Evolutionary conservation across 2,888 invertebrate species (phyloP).

Genomic region (Norana najaformis): DNA sequence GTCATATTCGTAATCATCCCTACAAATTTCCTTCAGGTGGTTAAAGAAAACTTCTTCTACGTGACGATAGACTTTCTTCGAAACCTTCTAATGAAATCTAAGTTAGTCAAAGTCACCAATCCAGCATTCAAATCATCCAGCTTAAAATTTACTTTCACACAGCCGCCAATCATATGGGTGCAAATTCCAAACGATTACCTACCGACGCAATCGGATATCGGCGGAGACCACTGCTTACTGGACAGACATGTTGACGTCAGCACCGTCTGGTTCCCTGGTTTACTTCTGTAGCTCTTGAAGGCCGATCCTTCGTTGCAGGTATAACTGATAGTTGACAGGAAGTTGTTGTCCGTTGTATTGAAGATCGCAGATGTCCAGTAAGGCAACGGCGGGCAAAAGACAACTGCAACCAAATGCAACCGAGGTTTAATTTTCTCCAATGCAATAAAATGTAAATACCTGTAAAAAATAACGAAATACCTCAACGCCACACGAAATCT

Average conservation of each 20-base stretch:
- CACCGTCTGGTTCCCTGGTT: conserved; percentile 33
- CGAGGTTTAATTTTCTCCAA: not conserved
- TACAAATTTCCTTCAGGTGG: too few species aligned
- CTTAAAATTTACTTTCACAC: not conserved
- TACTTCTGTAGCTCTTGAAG: conserved; percentile 35
- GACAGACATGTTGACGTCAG: conserved; percentile 35
- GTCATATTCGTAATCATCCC: too few species aligned
- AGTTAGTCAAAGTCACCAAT: too few species aligned
- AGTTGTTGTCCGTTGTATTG: conserved; percentile 45
- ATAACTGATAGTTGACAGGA: conserved; percentile 40
- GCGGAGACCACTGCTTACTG: conserved; percentile 42
- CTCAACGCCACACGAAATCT: too few species aligned
- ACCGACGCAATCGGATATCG: conserved; percentile 42
- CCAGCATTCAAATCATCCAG: too few species aligned
- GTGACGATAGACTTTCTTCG: too few species aligned
- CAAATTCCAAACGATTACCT: not conserved
- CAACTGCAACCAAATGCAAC: conserved; percentile 37
- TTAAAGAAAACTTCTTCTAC: too few species aligned
- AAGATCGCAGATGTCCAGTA: conserved; percentile 39
- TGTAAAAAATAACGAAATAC: too few species aligned
- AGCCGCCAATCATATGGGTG: not conserved
- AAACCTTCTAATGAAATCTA: not conserved
- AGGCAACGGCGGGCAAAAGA: conserved; percentile 45
- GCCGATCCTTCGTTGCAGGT: conserved; percentile 37
- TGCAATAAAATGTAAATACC: too few species aligned